Conservation (phyloP, 92 coral and sea anemone species). For the Ricordea florida region DNA sequence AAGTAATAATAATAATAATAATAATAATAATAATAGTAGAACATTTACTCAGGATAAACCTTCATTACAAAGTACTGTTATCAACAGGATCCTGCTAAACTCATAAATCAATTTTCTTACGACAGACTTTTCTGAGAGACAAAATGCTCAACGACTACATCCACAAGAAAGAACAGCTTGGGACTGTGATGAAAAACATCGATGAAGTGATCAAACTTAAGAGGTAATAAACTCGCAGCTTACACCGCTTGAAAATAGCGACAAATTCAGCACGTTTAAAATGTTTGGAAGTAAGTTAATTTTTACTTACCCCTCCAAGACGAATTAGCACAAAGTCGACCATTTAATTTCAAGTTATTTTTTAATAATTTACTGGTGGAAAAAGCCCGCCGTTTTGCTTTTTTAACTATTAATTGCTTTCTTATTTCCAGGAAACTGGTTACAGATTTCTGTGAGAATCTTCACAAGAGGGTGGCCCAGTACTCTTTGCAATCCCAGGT, state of each 20-base stretch:
- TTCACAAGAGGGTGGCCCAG: conserved; percentile 89
- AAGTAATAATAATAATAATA: too few species aligned
- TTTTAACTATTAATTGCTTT: too few species aligned
- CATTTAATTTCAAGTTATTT: too few species aligned
- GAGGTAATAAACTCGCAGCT: too few species aligned
- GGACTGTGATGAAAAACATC: conserved; percentile 85
- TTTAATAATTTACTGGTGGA: background rate
- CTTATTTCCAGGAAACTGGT: conserved; percentile 70
- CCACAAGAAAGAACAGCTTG: conserved; percentile 85
- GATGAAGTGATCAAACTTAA: conserved; percentile 93
- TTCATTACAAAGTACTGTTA: too few species aligned
- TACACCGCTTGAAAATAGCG: too few species aligned
- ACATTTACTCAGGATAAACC: too few species aligned
- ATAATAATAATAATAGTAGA: background rate
- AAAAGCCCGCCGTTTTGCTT: background rate
- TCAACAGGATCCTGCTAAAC: background rate
- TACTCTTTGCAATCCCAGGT: conserved; percentile 96
- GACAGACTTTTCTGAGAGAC: conserved; percentile 87
- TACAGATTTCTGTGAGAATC: conserved; percentile 76
- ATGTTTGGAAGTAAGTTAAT: too few species aligned
- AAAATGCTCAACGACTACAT: conserved; percentile 94
- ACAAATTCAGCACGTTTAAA: too few species aligned
- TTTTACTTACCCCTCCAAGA: too few species aligned
- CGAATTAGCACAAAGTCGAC: too few species aligned
- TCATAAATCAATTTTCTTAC: background rate